These are phyloP conservation scores for Valencia hispanica DNA, from an alignment of 2,797 vertebrate species.

Conservation along the genomic window DNA sequence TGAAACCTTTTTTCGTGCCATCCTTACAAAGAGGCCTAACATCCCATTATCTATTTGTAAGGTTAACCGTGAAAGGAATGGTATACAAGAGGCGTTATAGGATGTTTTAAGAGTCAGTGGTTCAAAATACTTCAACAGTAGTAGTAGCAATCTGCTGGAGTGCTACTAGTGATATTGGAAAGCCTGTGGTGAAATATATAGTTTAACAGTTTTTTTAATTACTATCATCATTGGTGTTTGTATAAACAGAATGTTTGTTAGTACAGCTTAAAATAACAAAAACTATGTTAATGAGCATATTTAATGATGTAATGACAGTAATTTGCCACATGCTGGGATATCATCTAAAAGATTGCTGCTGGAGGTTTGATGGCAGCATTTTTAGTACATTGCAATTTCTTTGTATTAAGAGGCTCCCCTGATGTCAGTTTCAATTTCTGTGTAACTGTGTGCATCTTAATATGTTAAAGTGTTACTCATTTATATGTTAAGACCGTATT, in stretches of 20 bases:
- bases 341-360: background rate
- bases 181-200: background rate
- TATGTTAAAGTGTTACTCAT: background rate
- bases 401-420: slow-evolving; percentile 3
- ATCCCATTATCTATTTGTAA: background rate
- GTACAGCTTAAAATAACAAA: background rate
- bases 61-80: background rate
- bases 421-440: background rate
- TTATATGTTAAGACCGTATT: background rate
- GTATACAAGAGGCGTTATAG: background rate
- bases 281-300: background rate
- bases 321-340: background rate
- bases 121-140: background rate
- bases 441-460: background rate
- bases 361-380: background rate
- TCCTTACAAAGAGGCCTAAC: background rate
- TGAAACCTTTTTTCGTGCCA: background rate
- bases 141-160: background rate
- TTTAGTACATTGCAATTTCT: background rate
- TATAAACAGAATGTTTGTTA: background rate
- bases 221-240: background rate
- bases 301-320: background rate
- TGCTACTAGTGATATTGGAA: background rate
- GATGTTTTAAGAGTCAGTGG: background rate
- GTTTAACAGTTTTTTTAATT: background rate